Evolutionary conservation across 1,140 invertebrate genomes (phyloP).

Genomic region (Brachionus calyciflorus): DNA sequence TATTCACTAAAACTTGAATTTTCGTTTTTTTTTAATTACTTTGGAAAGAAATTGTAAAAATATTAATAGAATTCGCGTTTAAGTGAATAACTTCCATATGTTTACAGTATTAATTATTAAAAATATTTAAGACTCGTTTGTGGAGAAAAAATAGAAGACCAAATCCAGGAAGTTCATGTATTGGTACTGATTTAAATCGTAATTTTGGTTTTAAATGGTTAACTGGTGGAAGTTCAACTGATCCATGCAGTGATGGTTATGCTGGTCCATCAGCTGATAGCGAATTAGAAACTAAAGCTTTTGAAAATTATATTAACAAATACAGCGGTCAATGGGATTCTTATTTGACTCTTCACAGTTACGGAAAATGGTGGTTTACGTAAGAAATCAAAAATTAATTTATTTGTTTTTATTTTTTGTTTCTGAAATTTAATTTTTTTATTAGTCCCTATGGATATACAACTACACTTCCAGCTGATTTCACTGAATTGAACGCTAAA

Average conservation of each 20-base stretch:
- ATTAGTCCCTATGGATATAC: constrained; percentile 32
- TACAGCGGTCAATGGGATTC: not conserved
- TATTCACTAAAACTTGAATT: too few species aligned
- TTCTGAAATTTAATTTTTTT: not conserved
- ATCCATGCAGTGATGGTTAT: constrained; percentile 47
- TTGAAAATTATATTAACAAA: constrained; percentile 28
- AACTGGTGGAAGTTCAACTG: constrained; percentile 24
- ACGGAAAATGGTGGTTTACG: constrained; percentile 44
- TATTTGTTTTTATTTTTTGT: too few species aligned
- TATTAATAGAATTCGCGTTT: too few species aligned
- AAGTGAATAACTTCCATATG: too few species aligned
- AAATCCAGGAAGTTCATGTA: constrained; percentile 30
- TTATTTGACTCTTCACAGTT: constrained; percentile 43
- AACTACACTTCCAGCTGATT: constrained; percentile 32
- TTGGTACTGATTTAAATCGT: constrained; percentile 45
- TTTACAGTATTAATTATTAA: too few species aligned
- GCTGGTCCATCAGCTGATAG: constrained; percentile 31
- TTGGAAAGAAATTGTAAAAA: too few species aligned
- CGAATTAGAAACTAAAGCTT: constrained; percentile 40
- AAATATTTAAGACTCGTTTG: constrained; percentile 47
- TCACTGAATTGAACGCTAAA: not conserved
- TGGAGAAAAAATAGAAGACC: constrained; percentile 48
- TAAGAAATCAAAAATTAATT: too few species aligned
- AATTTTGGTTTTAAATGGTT: constrained; percentile 38
- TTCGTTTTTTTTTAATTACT: too few species aligned